These are phyloP conservation scores for Hippocampus comes DNA, from an alignment of 2,113 vertebrate species.

Conservation along the genomic window DNA sequence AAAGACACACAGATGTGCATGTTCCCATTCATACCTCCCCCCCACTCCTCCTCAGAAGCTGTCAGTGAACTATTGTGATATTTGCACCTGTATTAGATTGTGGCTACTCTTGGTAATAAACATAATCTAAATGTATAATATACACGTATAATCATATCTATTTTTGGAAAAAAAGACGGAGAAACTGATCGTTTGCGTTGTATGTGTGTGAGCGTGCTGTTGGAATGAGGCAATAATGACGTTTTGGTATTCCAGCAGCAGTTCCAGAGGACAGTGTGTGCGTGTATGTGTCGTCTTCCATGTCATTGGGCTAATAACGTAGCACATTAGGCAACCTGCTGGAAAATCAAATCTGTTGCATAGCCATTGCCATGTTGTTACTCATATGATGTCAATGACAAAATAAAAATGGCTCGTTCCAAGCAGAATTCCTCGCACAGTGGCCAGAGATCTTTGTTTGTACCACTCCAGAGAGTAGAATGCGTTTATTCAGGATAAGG, in stretches of 20 bases:
- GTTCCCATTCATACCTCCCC: slow-evolving; percentile 45
- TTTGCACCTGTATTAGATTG: slow-evolving; percentile 74
- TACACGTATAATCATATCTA: slow-evolving; percentile 61
- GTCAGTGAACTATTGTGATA: slow-evolving; percentile 71
- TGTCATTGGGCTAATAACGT: slow-evolving; percentile 12
- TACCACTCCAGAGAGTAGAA: not conserved
- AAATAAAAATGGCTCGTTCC: not conserved
- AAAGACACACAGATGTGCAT: slow-evolving; percentile 38
- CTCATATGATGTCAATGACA: not conserved
- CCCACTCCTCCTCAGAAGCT: slow-evolving; percentile 33
- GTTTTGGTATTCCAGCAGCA: slow-evolving; percentile 60
- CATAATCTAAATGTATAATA: slow-evolving; percentile 70
- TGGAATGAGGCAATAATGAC: slow-evolving; percentile 71
- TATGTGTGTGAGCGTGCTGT: slow-evolving; percentile 47
- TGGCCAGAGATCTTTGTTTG: not conserved
- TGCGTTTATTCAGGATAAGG: not conserved
- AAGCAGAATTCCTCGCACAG: not conserved
- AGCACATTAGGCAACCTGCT: not conserved
- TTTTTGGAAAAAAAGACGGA: slow-evolving; percentile 69
- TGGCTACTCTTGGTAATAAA: slow-evolving; percentile 69
- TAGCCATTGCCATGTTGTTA: not conserved
- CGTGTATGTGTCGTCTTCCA: slow-evolving; percentile 30
- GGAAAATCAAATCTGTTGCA: not conserved
- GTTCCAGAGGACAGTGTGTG: slow-evolving; percentile 40
- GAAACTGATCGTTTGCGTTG: slow-evolving; percentile 46